Base-by-base conservation (phyloP, 2,888 invertebrate species). In the Polietes domitor region DNA sequence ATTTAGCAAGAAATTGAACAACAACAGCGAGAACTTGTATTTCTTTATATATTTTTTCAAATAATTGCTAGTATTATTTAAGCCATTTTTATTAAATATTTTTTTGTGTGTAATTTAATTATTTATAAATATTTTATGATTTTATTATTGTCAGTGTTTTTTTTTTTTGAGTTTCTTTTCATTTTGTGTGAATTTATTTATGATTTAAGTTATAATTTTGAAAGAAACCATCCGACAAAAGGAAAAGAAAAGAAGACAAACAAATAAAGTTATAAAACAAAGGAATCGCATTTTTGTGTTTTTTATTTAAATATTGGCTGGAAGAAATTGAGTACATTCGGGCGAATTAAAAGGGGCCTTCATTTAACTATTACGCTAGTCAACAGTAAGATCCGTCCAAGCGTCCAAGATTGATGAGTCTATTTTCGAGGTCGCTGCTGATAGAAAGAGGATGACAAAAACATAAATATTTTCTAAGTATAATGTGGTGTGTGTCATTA, bases 41-140 rank as follows among this genome's bases (percentile, higher is more conserved):
- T 41, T 68, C 68, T 47, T 65, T 37, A 28, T 15, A n/a, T 55
- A 41, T 76, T 58, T 21, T 10, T n/a, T 55, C 10, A n/a, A 65
- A 58, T n/a, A 63, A 24, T 83, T 65, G 21, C 50, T 70, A 19
- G 24, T 28, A 32, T 75, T 58, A 32, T 28, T 74, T 70, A 58
- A 83, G 73, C 58, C 43, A 73, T 80, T 41, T 24, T 43, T 26
- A 26, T 28, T 26, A 61, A 28, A 1, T 61, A 24, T 43, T 43
- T 68, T 37, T 37, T 37, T n/a, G 37, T 41, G 41, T 37, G 32
- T 76, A 80, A 72, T 77, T 63, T 72, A 75, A 50, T 55, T 73
- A 78, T 78, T 72, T 72, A 65, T 77, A 75, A 68, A 55, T 65
- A 43, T 73, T 73, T 58, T 43, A 58, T 61, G 58, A 61, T 73